Evolutionary conservation across 2,113 vertebrate genomes (phyloP), one percentile per base, ranked within the genome.

Genomic region (Archilochus colubris): DNA sequence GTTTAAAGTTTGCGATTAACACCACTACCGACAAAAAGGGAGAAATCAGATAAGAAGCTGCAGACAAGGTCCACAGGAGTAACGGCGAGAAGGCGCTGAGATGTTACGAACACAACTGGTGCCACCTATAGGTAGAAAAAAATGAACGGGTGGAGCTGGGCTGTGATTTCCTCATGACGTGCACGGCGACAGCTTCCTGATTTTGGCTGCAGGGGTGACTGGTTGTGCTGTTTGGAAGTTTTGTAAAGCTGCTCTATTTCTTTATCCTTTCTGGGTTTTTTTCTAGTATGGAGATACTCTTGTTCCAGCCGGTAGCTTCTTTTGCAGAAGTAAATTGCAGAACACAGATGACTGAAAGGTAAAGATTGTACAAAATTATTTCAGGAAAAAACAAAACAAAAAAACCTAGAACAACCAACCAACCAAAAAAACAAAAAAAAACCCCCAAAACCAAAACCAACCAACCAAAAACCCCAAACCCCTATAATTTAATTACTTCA

Each of bases 41-140:
- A 62, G 70, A 70, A 74, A 48, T 28, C 27, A 6, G 44, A 3
- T 3, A 4, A 31, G 63, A 54, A 76, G 9, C 10, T 31, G 1
- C 8, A 24, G 70, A 2, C 7, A 7, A 36, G 51, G 46, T 12
- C 33, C 7, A 7, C 62, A 62, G 84, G 50, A 25, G 13, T 12
- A 6, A 2, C 2, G 9, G 6, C 31, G 25, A 12, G 11, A 8
- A 2, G 0, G 6, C 69, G 7, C 28, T 51, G 50, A 43, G 89
- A 28, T 19, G 30, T 82, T 89, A 18, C 1, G 4, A 89, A n/a
- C 79, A 67, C 3, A 88, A 27, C 78, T 57, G 43, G 72, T 93
- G 95, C 85, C 91, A 95, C 63, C 94, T 95, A 76, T 75, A 73
- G 73, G 55, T 17, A 44, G 31, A 73, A 87, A 66, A 54, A 33